Evolutionary conservation across 2,888 invertebrate genomes (phyloP), one percentile per base, ranked within the genome.

Genomic region (Agrochola lychnidis): DNA sequence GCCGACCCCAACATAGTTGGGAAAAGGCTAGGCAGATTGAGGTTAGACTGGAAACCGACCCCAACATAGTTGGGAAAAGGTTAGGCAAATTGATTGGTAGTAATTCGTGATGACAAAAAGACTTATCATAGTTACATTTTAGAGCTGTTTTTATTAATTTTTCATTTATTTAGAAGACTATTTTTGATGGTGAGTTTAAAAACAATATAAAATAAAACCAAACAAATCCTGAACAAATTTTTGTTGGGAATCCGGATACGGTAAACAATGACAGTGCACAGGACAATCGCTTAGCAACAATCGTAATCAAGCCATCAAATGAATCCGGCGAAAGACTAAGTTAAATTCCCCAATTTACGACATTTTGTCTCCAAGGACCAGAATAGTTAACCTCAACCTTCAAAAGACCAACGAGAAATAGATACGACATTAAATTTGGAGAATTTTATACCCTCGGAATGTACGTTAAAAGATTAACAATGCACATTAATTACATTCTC

Each of bases 401-500:
- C 56, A 74, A 81, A 61, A 59, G 16, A 42, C n/a, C 53, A 79
- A 19, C 14, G 53, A 64, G 45, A 71, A 51, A 72, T 53, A 57
- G 22, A 57, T n/a, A n/a, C 45, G 12, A 42, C 67, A 59, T 56
- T 61, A 66, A 40, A 6, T 62, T 69, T 53, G 22, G 36, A 67
- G 16, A 73, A 63, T 64, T 59, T 80, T 42, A 59, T 40, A 22
- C 16, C 22, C 12, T 16, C 56, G 59, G n/a, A 63, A 82, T 62
- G 48, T 45, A 42, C 56, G 48, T 61, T 57, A 69, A 69, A 70
- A 73, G 42, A 73, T 70, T 72, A 70, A 84, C 70, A 84, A 70
- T 75, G 36, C 84, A 76, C 51, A 72, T 81, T 73, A 71, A 84
- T 72, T 81, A 51, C 19, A 36, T 40, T 73, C 69, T 73, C 73